Percentiles rank a stretch among this genome's conserved stretches.
These are phyloP conservation scores for Thamnophis elegans DNA, from an alignment of 2,797 vertebrate species.

Conservation along the genomic window DNA sequence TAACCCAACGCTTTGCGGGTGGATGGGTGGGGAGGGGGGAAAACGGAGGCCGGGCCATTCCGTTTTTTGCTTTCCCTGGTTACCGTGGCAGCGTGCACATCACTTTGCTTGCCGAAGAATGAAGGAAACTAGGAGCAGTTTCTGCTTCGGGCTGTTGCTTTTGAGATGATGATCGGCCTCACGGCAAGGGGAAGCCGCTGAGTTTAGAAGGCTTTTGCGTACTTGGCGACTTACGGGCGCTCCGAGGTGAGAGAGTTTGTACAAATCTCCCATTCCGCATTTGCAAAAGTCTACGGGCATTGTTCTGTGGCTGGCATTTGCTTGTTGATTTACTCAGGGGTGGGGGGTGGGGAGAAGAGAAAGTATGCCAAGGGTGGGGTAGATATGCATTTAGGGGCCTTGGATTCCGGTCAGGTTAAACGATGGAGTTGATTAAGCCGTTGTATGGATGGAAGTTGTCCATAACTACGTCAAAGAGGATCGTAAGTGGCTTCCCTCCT, in stretches of 20 bases:
- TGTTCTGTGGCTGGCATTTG: slow-evolving; percentile 65
- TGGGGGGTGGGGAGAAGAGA: slow-evolving; percentile 25
- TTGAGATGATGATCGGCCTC: slow-evolving; percentile 57
- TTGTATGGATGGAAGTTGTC: not conserved
- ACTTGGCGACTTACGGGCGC: slow-evolving; percentile 65
- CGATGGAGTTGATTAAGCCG: not conserved
- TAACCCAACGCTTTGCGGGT: slow-evolving; percentile 67
- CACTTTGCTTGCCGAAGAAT: slow-evolving; percentile 65
- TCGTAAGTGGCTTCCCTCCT: not conserved
- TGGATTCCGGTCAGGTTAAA: slow-evolving; percentile 1
- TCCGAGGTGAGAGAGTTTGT: slow-evolving; percentile 71
- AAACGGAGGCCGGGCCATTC: slow-evolving; percentile 68
- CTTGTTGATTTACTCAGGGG: slow-evolving; percentile 56
- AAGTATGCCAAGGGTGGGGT: not conserved
- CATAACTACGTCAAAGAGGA: not conserved
- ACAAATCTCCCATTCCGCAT: slow-evolving; percentile 21
- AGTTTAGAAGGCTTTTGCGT: slow-evolving; percentile 64
- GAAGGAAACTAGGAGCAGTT: slow-evolving; percentile 64
- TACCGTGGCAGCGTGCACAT: slow-evolving; percentile 73
- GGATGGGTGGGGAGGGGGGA: slow-evolving; percentile 27
- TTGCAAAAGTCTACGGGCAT: slow-evolving; percentile 56
- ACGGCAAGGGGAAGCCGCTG: slow-evolving; percentile 58
- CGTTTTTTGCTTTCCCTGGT: slow-evolving; percentile 54
- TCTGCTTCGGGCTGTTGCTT: slow-evolving; percentile 64
- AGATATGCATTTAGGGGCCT: not conserved